Evolutionary conservation across 2,888 invertebrate species (phyloP).

Genomic region (Drosophila niveifrons): DNA sequence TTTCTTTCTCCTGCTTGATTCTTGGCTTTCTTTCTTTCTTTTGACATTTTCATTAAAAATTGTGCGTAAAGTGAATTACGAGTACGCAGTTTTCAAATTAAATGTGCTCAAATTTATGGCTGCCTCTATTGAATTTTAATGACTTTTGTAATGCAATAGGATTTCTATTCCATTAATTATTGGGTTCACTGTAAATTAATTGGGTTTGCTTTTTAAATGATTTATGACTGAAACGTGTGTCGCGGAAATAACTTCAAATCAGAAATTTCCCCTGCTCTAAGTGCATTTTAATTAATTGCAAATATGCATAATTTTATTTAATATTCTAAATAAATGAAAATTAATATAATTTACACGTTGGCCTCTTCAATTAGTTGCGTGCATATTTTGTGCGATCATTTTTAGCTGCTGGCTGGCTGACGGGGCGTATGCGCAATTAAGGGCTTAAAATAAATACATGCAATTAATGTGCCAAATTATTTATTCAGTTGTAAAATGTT

Average conservation of each 20-base stretch:
- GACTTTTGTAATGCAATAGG: conserved; percentile 62
- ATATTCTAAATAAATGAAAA: conserved; percentile 16
- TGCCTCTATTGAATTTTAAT: conserved; percentile 74
- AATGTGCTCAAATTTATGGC: conserved; percentile 72
- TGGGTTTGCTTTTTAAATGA: conserved; percentile 17
- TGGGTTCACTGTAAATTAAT: conserved; percentile 17
- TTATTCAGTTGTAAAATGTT: conserved; percentile 80
- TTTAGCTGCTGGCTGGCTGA: conserved; percentile 19
- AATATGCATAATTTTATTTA: conserved; percentile 1
- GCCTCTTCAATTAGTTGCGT: conserved; percentile 25
- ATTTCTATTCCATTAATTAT: conserved; percentile 69
- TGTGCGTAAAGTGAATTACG: conserved; percentile 71
- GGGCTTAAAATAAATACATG: conserved; percentile 67
- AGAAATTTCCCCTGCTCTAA: neutral
- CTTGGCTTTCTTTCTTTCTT: conserved; percentile 35
- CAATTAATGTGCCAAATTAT: conserved; percentile 76
- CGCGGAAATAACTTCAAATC: neutral
- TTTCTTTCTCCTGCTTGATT: conserved; percentile 45
- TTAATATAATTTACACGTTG: conserved; percentile 22
- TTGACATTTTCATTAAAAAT: conserved; percentile 81
- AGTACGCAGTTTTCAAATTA: conserved; percentile 69
- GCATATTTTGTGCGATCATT: conserved; percentile 7
- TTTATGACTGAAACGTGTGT: conserved; percentile 42
- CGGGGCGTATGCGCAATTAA: conserved; percentile 66
- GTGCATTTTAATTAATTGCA: conserved; percentile 15